A percentile compares a stretch with the other conserved stretches of the same genome.
Evolutionary conservation across 2,113 vertebrate genomes (phyloP).

Genomic region (Gorsachius goisagi): DNA sequence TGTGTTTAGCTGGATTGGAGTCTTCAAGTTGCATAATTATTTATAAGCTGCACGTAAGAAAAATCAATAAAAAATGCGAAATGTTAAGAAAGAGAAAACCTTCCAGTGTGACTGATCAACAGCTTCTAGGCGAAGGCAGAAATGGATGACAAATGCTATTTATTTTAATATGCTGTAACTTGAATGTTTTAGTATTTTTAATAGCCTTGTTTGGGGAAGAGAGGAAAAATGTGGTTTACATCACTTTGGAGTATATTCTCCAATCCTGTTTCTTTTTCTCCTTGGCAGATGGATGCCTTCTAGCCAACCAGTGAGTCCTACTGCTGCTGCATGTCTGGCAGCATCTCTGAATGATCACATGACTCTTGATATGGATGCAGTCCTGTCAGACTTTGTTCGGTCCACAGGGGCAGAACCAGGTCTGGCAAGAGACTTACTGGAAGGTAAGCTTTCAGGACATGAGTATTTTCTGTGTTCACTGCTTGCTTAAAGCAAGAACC

Average conservation of each 20-base stretch:
- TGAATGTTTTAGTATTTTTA: background rate
- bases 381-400: slow-evolving; percentile 99
- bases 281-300: slow-evolving; percentile 88
- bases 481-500: background rate
- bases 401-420: slow-evolving; percentile 99
- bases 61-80: background rate
- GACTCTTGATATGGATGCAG: slow-evolving; percentile 99
- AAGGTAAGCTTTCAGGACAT: slow-evolving; percentile 80
- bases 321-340: slow-evolving; percentile 87
- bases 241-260: background rate
- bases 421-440: slow-evolving; percentile 99
- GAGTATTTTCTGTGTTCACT: background rate
- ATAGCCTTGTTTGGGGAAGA: background rate
- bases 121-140: background rate
- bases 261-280: background rate
- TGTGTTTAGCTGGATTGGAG: background rate
- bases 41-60: background rate
- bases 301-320: slow-evolving; percentile 84
- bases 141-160: background rate
- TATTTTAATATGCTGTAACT: background rate
- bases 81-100: background rate
- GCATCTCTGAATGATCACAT: slow-evolving; percentile 93
- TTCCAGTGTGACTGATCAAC: background rate
- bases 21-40: background rate
- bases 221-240: background rate